Percentiles rank a stretch among this genome's conserved stretches.
Evolutionary conservation across 2,113 vertebrate species (phyloP).

Genomic region (Carollia perspicillata): DNA sequence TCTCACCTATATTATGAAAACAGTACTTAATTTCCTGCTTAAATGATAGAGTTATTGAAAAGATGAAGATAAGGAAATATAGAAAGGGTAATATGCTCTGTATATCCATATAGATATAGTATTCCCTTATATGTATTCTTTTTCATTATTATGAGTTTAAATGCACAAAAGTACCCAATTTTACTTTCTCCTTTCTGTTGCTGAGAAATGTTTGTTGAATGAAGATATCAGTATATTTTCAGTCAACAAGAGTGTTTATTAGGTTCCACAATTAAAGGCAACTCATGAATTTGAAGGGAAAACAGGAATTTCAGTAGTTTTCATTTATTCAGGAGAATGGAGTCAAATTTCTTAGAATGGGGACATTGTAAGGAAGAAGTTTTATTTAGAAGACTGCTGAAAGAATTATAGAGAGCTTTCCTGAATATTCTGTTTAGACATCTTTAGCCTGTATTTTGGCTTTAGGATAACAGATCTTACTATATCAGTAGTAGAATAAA

Average conservation of each 20-base stretch:
- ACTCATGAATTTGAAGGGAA: background rate
- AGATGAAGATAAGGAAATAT: background rate
- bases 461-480: background rate
- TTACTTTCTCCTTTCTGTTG: background rate
- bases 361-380: background rate
- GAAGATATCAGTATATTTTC: slow-evolving; percentile 22
- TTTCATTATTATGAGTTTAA: slow-evolving; percentile 14
- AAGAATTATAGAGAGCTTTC: background rate
- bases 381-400: slow-evolving; percentile 1
- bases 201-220: background rate
- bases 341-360: background rate
- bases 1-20: background rate
- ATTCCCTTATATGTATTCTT: background rate
- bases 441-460: background rate
- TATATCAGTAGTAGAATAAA: background rate
- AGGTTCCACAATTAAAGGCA: background rate
- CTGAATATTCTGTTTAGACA: background rate
- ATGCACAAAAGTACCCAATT: background rate
- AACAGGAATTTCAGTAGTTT: slow-evolving; percentile 7
- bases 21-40: background rate
- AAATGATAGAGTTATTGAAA: background rate
- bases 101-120: background rate
- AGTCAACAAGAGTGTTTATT: background rate
- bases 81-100: background rate
- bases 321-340: background rate